Evolutionary conservation across 2,797 vertebrate genomes (phyloP).

Genomic region (Xenops minutus): DNA sequence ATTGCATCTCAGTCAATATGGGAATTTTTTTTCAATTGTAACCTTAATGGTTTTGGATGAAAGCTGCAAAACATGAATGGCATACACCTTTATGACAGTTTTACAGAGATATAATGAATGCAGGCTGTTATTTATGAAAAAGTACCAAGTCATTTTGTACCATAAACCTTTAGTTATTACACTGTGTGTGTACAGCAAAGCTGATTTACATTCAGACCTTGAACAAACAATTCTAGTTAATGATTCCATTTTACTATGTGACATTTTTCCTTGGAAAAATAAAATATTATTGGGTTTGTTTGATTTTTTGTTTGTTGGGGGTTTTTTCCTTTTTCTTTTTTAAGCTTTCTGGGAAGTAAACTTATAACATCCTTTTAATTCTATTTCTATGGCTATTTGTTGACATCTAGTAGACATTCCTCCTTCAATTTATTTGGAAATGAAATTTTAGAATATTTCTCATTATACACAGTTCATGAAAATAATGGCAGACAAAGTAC

Average conservation of each 20-base stretch:
- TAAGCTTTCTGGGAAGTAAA: background rate
- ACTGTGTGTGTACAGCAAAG: background rate
- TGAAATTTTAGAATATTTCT: background rate
- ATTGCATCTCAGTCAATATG: background rate
- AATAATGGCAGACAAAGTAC: background rate
- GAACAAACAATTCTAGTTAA: background rate
- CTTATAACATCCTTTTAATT: background rate
- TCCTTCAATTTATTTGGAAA: background rate
- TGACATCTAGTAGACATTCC: background rate
- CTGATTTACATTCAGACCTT: background rate
- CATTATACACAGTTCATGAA: background rate
- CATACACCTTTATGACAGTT: background rate
- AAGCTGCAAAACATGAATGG: background rate
- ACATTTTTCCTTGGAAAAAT: background rate
- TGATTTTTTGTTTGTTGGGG: background rate
- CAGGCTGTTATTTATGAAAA: background rate
- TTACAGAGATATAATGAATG: background rate
- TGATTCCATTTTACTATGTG: background rate
- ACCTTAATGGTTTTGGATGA: background rate
- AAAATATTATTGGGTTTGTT: background rate
- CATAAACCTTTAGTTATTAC: constrained; percentile 21
- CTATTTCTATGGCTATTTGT: background rate
- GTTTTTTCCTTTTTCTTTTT: background rate
- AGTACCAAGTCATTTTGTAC: background rate
- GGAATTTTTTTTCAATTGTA: background rate